Evolutionary conservation across 2,797 vertebrate genomes (phyloP).

Genomic region (Numenius phaeopus): DNA sequence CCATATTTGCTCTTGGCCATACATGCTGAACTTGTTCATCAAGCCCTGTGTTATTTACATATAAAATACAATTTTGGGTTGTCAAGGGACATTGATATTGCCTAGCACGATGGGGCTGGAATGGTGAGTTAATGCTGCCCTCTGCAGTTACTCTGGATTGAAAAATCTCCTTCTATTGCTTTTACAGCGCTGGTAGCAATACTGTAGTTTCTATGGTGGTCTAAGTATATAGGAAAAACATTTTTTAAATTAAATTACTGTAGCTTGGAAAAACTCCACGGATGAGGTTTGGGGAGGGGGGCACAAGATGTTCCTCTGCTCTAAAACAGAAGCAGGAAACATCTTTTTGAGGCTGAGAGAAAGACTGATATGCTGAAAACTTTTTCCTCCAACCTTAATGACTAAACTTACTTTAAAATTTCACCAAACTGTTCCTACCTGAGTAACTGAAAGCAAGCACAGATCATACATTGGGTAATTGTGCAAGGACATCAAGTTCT

Average conservation of each 20-base stretch:
- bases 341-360: background rate
- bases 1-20: background rate
- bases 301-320: background rate
- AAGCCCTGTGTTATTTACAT: background rate
- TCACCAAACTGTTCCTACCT: background rate
- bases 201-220: background rate
- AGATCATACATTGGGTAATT: fast-evolving
- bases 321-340: background rate
- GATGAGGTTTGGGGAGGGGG: background rate
- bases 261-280: background rate
- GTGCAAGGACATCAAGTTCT: background rate
- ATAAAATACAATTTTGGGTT: background rate
- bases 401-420: background rate
- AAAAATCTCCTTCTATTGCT: background rate
- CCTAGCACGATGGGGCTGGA: background rate
- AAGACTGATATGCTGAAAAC: background rate
- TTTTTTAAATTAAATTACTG: background rate
- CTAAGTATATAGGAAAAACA: background rate
- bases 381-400: background rate
- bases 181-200: background rate
- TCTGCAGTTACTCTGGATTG: conserved; percentile 30
- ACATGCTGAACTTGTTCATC: background rate
- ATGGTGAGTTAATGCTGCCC: conserved; percentile 24
- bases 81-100: background rate
- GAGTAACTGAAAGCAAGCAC: background rate